These are phyloP conservation scores for Aplodontia rufa DNA, from an alignment of 2,113 vertebrate genomes.

Conservation along the genomic window DNA sequence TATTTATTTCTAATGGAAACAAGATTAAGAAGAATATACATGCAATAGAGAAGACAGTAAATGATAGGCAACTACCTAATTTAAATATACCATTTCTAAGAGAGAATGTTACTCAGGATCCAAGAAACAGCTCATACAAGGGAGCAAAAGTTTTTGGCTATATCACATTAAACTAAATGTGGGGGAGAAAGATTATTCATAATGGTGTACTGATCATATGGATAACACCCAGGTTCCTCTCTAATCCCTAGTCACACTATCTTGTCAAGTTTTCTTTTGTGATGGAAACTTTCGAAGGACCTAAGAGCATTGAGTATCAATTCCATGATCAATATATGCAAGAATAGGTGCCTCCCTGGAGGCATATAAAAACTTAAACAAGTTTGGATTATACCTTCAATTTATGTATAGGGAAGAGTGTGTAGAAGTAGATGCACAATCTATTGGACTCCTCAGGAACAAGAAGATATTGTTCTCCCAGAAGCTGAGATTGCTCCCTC, in stretches of 20 bases:
- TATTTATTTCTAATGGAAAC: constrained; percentile 62
- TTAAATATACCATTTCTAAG: neutral
- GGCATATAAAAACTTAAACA: neutral
- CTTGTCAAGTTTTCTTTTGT: neutral
- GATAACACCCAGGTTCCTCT: neutral
- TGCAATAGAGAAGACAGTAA: neutral
- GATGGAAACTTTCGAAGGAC: neutral
- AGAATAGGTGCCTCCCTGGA: neutral
- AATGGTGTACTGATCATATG: neutral
- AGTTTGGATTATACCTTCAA: neutral
- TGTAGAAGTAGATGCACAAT: fast-evolving
- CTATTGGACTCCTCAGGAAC: neutral
- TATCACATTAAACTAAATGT: neutral
- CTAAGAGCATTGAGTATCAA: neutral
- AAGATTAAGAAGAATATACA: constrained; percentile 48
- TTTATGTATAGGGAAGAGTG: neutral
- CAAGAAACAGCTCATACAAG: neutral
- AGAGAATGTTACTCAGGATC: constrained; percentile 28
- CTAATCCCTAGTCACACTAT: neutral
- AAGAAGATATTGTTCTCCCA: neutral
- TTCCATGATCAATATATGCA: neutral
- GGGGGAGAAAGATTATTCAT: no score
- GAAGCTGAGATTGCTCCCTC: neutral
- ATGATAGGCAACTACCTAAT: neutral
- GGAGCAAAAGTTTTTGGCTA: neutral